phyloP scores from a whole-genome alignment of 1,140 invertebrate species.

The Zophobas morio region DNA sequence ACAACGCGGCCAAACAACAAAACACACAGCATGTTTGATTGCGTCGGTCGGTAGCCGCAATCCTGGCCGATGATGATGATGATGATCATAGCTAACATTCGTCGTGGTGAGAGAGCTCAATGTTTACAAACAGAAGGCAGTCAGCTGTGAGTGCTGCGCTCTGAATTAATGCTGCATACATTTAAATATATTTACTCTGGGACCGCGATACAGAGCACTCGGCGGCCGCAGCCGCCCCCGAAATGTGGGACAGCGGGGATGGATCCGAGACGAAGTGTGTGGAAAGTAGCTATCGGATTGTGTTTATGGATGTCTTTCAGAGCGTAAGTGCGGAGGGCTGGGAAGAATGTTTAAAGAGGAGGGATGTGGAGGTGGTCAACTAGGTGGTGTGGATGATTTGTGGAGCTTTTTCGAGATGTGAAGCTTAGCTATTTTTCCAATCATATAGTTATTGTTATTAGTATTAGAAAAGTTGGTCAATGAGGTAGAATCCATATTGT shows the following conservation, averaged over 20 bases:
- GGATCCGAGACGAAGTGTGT: not conserved
- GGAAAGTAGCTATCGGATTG: too few relatives aligned
- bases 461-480: too few relatives aligned
- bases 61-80: constrained; percentile 47
- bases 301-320: too few relatives aligned
- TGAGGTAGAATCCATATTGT: too few relatives aligned
- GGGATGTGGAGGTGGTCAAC: too few relatives aligned
- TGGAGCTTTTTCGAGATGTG: too few relatives aligned
- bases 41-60: constrained; percentile 18
- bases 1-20: constrained; percentile 29
- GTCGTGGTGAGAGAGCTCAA: constrained; percentile 56
- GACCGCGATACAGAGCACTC: constrained; percentile 47
- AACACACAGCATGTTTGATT: constrained; percentile 28
- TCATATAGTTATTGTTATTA: too few relatives aligned
- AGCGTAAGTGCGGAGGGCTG: too few relatives aligned
- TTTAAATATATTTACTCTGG: constrained; percentile 75
- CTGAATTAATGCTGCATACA: constrained; percentile 78
- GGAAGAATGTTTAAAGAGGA: too few relatives aligned
- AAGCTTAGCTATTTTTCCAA: too few relatives aligned
- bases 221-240: constrained; percentile 29
- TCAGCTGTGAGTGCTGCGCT: constrained; percentile 69
- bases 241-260: constrained; percentile 12
- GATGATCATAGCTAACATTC: constrained; percentile 41
- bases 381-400: too few relatives aligned
- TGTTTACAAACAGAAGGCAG: constrained; percentile 67